A percentile compares a stretch with the other conserved stretches of the same genome.
Evolutionary conservation across 2,797 vertebrate species (phyloP).

Genomic region (Neosilurus hyrtlii): DNA sequence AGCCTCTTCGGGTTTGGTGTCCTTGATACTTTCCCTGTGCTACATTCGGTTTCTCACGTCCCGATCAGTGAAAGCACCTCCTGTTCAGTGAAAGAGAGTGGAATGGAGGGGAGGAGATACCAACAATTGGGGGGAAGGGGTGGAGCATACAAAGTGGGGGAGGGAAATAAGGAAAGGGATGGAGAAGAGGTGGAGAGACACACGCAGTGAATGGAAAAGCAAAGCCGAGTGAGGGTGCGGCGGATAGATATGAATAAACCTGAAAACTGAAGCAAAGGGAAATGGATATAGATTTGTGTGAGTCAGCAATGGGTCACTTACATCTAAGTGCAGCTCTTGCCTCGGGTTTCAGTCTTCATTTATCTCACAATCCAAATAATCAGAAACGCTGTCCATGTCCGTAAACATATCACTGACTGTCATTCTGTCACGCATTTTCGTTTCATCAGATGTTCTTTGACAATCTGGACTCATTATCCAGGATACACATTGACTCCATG

Average conservation of each 20-base stretch:
- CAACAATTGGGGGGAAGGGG: neutral
- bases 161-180: neutral
- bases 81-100: slow-evolving; percentile 45
- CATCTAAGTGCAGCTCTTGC: slow-evolving; percentile 22
- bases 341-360: slow-evolving; percentile 21
- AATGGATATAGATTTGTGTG: slow-evolving; percentile 23
- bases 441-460: neutral
- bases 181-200: slow-evolving; percentile 24
- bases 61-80: slow-evolving; percentile 39
- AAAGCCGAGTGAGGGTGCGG: slow-evolving; percentile 17
- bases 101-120: neutral
- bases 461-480: neutral
- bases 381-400: no score
- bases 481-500: neutral
- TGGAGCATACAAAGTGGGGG: neutral
- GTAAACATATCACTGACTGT: neutral
- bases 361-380: neutral
- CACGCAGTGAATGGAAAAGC: slow-evolving; percentile 2
- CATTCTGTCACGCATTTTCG: neutral
- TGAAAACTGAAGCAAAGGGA: slow-evolving; percentile 7
- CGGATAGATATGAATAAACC: slow-evolving; percentile 17
- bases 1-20: slow-evolving; percentile 17
- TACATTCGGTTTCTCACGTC: slow-evolving; percentile 34
- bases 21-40: slow-evolving; percentile 31
- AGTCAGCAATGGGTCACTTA: slow-evolving; percentile 37